phyloP scores from a whole-genome alignment of 2,113 vertebrate genomes.

The Siniperca knerii region DNA sequence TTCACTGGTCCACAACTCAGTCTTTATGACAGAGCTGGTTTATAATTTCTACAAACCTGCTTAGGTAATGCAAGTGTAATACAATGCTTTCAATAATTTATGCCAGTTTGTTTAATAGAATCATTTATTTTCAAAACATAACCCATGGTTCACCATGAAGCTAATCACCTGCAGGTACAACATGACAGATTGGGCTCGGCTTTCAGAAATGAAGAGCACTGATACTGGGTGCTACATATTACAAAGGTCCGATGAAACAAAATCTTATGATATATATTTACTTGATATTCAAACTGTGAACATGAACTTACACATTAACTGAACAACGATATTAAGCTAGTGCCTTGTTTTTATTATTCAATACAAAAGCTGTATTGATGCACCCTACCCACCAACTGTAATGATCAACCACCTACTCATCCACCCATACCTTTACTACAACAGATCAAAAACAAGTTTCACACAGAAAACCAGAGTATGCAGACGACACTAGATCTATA shows the following conservation, averaged over 20 bases:
- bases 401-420: conserved; percentile 9
- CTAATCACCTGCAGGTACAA: background rate
- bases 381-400: background rate
- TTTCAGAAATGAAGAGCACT: background rate
- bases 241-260: conserved; percentile 9
- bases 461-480: conserved; percentile 52
- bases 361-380: conserved; percentile 62
- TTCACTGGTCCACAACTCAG: background rate
- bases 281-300: conserved; percentile 7
- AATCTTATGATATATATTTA: background rate
- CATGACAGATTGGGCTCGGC: background rate
- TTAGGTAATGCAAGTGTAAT: background rate
- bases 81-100: background rate
- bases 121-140: conserved; percentile 21
- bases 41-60: background rate
- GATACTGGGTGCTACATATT: background rate
- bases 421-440: conserved; percentile 37
- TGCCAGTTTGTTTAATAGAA: background rate
- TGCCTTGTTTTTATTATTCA: conserved; percentile 49
- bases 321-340: conserved; percentile 31
- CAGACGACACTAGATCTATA: conserved; percentile 42
- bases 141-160: background rate
- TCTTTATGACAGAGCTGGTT: no score
- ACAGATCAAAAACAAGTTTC: conserved; percentile 45
- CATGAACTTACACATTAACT: conserved; percentile 1